Base-by-base conservation (phyloP, 1,140 invertebrate genomes). In the Bradynema listronoti region DNA sequence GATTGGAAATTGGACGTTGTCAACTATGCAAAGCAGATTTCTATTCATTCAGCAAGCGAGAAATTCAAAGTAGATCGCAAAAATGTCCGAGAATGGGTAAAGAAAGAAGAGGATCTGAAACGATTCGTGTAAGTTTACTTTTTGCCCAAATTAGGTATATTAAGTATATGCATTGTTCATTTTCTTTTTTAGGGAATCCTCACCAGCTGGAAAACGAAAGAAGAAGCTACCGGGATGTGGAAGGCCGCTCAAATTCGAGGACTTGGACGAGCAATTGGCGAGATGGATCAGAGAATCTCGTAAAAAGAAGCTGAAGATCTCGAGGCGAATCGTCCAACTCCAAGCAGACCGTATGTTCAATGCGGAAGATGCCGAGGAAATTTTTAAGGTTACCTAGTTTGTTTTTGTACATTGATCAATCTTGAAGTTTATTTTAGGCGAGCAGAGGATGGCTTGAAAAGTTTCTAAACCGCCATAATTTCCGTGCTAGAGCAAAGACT, bases 401-500 rank as follows among this genome's bases (percentile, higher is more conserved):
- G 16, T 43, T 43, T 43, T 19, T 19, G 6, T 14, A 1, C 16
- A n/a, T 57, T 27, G 1, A 6, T 29, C 1, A 1, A 56, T 6
- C 5, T n/a, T n/a, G n/a, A n/a, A n/a, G n/a, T 57, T 22, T 5
- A 1, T 55, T 57, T 57, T 25, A 57, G 56, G 43, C 43, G 1
- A 57, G 56, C n/a, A 58, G 14, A 33, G 56, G 56, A 5, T 54
- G 52, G 52, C 43, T 56, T 16, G 56, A 53, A 22, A 30, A 54
- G 27, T 57, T 57, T 34, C 1, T 57, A 7, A 56, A 55, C 5
- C 54, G 47, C 5, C 55, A 57, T 46, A 57, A 27, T 24, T 32
- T 57, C 14, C 16, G 43, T 16, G 3, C 27, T 7, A 22, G 55
- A 27, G 11, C 9, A 3, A 29, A 4, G 7, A 57, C 55, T n/a